Evolutionary conservation across 2,113 vertebrate species (phyloP), one percentile per base, ranked within the genome.

Genomic region (Leptocoma aspasia): DNA sequence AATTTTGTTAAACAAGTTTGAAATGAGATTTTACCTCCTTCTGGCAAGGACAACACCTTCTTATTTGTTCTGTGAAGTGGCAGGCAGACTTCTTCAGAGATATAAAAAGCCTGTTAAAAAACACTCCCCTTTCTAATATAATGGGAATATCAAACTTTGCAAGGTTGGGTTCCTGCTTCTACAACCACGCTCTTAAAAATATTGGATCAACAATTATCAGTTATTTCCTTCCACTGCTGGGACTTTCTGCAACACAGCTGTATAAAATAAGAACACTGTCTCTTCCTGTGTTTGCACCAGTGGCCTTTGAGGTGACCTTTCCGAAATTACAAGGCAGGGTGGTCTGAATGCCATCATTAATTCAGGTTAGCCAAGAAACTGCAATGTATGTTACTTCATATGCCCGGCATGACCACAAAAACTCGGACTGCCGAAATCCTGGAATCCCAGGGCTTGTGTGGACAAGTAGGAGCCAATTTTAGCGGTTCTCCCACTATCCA

Each of bases 391-490:
- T 89, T 69, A 50, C 60, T 90, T 88, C 60, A n/a, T 81, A 76
- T 13, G 31, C 68, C 64, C 7, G 8, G 44, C 44, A 52, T 68
- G 80, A 90, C 72, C 65, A 72, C 88, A 86, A 37, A 93, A 90
- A 82, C 80, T 92, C 0, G 0, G 64, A 49, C 69, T 93, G 92
- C 68, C 0, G 1, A 71, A 78, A 79, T 39, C 56, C 72, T 90
- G 82, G 90, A 96, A 93, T 95, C 82, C 61, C 56, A 68, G 77
- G 88, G 72, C 96, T 82, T 97, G 96, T 93, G 89, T 45, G 76
- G 86, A 90, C 95, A 96, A 96, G 94, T 33, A 89, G 69, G 64
- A 53, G 81, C 61, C 92, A 90, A 90, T 95, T 97, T 93, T 97
- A 96, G 90, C 9, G 0, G 57, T 50, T 60, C 19, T 72, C 45